phyloP scores from a whole-genome alignment of 2,888 invertebrate species.

The Chrysodeixis includens region DNA sequence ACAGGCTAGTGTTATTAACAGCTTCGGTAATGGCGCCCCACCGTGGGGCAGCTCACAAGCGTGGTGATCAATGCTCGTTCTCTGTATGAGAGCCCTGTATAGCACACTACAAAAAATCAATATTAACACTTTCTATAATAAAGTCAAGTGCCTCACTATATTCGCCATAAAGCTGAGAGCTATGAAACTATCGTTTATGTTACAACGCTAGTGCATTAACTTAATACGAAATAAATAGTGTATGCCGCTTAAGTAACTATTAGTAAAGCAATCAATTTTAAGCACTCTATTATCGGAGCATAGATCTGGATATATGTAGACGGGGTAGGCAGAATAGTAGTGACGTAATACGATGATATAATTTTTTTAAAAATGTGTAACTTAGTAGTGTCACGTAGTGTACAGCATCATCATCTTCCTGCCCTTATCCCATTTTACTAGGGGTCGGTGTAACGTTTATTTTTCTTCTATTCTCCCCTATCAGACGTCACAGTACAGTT shows the following conservation, averaged over 20 bases:
- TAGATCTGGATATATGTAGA: background rate
- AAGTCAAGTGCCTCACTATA: background rate
- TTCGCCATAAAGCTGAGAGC: slow-evolving; percentile 22
- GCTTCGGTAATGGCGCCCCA: background rate
- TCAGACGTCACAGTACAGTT: too few relatives aligned
- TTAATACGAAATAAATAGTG: slow-evolving; percentile 38
- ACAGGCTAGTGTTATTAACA: too few relatives aligned
- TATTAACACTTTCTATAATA: slow-evolving; percentile 15
- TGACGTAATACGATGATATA: too few relatives aligned
- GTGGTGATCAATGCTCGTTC: too few relatives aligned
- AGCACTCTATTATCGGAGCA: slow-evolving; percentile 17
- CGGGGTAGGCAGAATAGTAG: too few relatives aligned
- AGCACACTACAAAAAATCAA: background rate
- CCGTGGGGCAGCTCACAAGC: background rate
- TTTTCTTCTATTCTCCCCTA: too few relatives aligned
- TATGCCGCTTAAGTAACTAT: slow-evolving; percentile 35
- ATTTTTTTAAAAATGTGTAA: too few relatives aligned
- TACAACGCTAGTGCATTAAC: slow-evolving; percentile 43
- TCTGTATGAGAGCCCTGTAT: background rate
- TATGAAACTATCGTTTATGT: background rate
- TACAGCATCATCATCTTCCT: too few relatives aligned
- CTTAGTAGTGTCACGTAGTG: too few relatives aligned
- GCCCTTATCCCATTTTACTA: too few relatives aligned
- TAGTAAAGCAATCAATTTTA: slow-evolving; percentile 42
- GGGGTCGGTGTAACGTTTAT: too few relatives aligned